These are phyloP conservation scores for Clinocottus analis DNA, from an alignment of 2,113 vertebrate genomes.

Conservation along the genomic window DNA sequence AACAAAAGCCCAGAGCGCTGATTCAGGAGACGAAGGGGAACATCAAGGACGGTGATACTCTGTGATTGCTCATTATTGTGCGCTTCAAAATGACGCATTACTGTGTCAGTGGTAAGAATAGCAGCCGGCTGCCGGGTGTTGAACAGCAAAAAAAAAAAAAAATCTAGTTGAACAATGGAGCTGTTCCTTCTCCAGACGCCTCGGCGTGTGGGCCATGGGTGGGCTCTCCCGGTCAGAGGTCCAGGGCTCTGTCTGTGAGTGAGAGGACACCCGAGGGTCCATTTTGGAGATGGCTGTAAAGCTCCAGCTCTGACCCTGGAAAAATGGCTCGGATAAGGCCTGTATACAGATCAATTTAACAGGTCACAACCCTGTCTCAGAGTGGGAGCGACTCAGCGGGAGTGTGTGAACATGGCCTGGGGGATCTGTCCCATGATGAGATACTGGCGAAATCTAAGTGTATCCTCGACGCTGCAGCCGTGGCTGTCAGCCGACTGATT, in stretches of 20 bases:
- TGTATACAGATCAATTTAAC: conserved; percentile 66
- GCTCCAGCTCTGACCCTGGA: conserved; percentile 66
- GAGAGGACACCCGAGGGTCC: conserved; percentile 58
- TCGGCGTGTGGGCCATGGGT: conserved; percentile 14
- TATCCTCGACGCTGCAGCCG: conserved; percentile 58
- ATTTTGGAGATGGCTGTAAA: conserved; percentile 60
- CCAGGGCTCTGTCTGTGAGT: conserved; percentile 35
- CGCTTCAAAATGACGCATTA: conserved; percentile 67
- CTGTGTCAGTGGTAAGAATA: conserved; percentile 46
- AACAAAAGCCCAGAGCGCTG: conserved; percentile 63
- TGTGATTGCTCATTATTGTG: conserved; percentile 72
- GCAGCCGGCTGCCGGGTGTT: conserved; percentile 43
- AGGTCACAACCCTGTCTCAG: conserved; percentile 74
- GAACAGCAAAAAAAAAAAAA: conserved; percentile 35
- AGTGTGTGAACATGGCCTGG: conserved; percentile 67
- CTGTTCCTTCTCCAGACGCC: conserved; percentile 11
- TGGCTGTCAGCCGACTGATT: conserved; percentile 73
- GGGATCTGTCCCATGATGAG: conserved; percentile 71
- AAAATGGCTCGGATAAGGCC: conserved; percentile 66
- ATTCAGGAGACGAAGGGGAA: conserved; percentile 67
- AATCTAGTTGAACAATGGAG: conserved; percentile 31
- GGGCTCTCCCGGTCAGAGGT: conserved; percentile 52
- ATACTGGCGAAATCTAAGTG: conserved; percentile 68
- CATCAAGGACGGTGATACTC: conserved; percentile 61
- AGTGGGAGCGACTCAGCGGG: conserved; percentile 58